Conservation (phyloP, 2,797 vertebrate genomes). For the Botia kubotai region DNA sequence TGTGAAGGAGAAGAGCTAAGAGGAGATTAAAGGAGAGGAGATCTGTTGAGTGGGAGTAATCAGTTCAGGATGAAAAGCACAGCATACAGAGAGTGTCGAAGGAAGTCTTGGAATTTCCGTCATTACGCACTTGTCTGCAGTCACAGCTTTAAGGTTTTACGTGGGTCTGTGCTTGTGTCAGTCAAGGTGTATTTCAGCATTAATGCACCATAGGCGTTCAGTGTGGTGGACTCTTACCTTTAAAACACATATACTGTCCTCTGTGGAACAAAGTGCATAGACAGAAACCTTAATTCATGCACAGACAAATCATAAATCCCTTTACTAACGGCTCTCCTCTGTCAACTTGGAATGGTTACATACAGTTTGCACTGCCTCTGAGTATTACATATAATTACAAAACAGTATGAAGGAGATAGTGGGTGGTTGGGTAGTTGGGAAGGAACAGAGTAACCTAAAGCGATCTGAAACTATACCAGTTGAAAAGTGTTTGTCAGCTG, state of each 20-base stretch:
- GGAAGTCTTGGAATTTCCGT: conserved; percentile 55
- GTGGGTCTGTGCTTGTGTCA: conserved; percentile 41
- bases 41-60: conserved; percentile 21
- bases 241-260: conserved; percentile 2
- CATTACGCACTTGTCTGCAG: conserved; percentile 28
- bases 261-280: background rate
- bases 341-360: background rate
- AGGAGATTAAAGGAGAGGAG: background rate
- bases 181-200: conserved; percentile 42
- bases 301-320: background rate
- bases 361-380: background rate
- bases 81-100: conserved; percentile 22
- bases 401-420: background rate
- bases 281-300: conserved; percentile 7
- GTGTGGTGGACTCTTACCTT: background rate
- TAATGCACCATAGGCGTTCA: conserved; percentile 4
- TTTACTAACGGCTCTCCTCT: conserved; percentile 1
- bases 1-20: background rate
- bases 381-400: background rate
- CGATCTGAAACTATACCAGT: conserved; percentile 34
- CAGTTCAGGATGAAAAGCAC: conserved; percentile 45
- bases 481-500: conserved; percentile 33
- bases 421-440: no score
- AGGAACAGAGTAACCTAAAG: background rate
- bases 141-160: conserved; percentile 25